A percentile compares a stretch with the other conserved stretches of the same genome.
Conservation (phyloP, 92 coral and sea anemone species). For the Zoanthus sansibaricus region DNA sequence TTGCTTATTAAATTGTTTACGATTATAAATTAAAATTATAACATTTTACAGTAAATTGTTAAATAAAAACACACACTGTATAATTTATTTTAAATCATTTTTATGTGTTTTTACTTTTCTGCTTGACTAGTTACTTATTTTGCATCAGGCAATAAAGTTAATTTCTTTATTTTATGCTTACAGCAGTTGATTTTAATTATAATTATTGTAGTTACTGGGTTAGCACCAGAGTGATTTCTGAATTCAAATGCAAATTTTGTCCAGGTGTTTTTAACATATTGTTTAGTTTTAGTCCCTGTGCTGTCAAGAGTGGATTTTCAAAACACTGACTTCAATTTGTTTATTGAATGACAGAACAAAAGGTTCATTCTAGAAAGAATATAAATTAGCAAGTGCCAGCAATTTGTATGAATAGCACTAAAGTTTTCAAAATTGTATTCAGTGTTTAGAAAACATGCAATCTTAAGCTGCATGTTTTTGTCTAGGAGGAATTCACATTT, state of each 20-base stretch:
- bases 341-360: background rate
- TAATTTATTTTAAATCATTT: no score
- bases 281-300: background rate
- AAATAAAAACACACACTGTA: no score
- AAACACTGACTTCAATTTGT: conserved; percentile 1
- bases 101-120: background rate
- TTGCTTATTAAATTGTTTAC: no score
- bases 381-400: background rate
- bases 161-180: background rate
- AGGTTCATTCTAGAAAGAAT: background rate
- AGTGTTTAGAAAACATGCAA: background rate
- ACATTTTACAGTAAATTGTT: no score
- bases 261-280: conserved; percentile 9
- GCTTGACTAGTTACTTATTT: background rate
- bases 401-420: background rate
- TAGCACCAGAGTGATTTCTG: background rate
- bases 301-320: conserved; percentile 21
- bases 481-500: background rate
- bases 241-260: conserved; percentile 2
- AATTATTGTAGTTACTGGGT: background rate
- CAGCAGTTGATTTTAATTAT: background rate
- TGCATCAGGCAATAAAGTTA: background rate
- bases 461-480: background rate
- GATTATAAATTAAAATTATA: no score
- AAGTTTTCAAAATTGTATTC: conserved; percentile 14